Conservation (phyloP, 2,113 vertebrate genomes). For the Oxyruncus cristatus region DNA sequence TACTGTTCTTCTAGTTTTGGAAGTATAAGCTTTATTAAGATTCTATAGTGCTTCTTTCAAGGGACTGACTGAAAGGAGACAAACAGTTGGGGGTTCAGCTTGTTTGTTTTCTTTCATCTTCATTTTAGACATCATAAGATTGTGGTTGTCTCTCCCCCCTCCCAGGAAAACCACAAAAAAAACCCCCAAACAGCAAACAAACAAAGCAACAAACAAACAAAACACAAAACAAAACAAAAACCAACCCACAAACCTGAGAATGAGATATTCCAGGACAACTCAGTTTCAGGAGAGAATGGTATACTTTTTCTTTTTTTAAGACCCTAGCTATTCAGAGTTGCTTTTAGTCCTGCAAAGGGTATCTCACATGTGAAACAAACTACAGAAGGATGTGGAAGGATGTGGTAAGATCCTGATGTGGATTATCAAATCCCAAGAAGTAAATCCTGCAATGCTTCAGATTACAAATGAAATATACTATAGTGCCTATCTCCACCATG, state of each 20-base stretch:
- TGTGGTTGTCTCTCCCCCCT: neutral
- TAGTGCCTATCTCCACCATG: neutral
- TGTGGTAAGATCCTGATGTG: neutral
- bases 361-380: neutral
- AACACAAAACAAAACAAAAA: too few species aligned
- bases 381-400: neutral
- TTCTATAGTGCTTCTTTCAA: neutral
- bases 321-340: neutral
- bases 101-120: neutral
- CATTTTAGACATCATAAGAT: neutral
- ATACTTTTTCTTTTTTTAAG: neutral
- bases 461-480: neutral
- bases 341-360: neutral
- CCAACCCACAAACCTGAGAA: neutral
- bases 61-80: neutral
- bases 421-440: neutral
- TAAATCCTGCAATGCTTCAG: neutral
- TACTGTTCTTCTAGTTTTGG: neutral
- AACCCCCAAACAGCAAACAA: too few species aligned
- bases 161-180: too few species aligned
- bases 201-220: neutral
- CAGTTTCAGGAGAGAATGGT: neutral
- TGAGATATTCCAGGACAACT: neutral
- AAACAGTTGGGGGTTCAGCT: accelerated
- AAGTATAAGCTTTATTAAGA: neutral